These are phyloP conservation scores for Deroplatys truncata DNA, from an alignment of 2,888 invertebrate species.

Conservation along the genomic window DNA sequence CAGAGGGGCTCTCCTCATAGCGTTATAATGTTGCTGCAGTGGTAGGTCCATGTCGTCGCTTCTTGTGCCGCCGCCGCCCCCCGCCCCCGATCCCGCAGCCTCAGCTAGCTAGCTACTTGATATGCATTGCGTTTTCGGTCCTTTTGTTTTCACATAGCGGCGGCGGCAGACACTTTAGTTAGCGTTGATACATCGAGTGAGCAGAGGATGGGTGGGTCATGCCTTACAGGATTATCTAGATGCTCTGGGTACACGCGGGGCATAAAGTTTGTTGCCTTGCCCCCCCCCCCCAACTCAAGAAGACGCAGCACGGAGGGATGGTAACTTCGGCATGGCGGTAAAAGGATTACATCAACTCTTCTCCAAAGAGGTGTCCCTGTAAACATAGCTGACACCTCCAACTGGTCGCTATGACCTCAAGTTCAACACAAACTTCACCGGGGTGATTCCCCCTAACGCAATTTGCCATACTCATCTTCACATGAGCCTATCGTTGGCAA, in stretches of 20 bases:
- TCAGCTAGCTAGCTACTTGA: constrained; percentile 10
- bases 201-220: neutral
- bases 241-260: neutral
- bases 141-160: constrained; percentile 16
- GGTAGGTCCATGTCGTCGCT: no score
- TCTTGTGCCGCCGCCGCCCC: no score
- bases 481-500: no score
- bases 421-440: no score
- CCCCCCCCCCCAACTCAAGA: no score
- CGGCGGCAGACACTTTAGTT: constrained; percentile 16
- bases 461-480: no score
- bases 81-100: no score
- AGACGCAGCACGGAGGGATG: no score
- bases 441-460: no score
- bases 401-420: neutral
- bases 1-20: no score
- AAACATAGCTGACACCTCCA: neutral
- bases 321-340: neutral
- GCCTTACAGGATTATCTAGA: constrained; percentile 5
- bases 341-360: neutral
- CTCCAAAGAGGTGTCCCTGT: neutral
- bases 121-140: constrained; percentile 22
- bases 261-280: neutral
- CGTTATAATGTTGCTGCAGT: neutral
- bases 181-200: constrained; percentile 21